A percentile compares a stretch with the other conserved stretches of the same genome.
These are phyloP conservation scores for Coryphaenoides rupestris DNA, from an alignment of 2,113 vertebrate species.

Conservation along the genomic window DNA sequence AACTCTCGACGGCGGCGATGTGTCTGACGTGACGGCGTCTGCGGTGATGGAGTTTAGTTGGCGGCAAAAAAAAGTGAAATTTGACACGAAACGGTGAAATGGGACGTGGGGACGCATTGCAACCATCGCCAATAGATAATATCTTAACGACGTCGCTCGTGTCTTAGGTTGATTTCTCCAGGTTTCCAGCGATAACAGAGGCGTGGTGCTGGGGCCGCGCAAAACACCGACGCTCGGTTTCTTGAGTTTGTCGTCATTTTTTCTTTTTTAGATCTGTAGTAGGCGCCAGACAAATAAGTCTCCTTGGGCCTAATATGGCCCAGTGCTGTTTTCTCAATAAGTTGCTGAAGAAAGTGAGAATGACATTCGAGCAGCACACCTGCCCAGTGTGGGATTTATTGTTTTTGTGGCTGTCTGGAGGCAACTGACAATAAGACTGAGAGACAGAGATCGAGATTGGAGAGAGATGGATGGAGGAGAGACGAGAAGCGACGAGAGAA, in stretches of 20 bases:
- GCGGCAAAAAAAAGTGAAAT: too few relatives aligned
- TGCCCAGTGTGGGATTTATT: constrained; percentile 56
- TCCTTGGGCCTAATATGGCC: constrained; percentile 33
- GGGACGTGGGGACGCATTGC: too few relatives aligned
- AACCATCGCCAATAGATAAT: too few relatives aligned
- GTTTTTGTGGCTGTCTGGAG: constrained; percentile 47
- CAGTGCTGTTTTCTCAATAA: constrained; percentile 44
- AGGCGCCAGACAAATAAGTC: constrained; percentile 45
- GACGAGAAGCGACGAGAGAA: constrained; percentile 36
- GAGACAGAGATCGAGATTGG: constrained; percentile 41
- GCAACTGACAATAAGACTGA: constrained; percentile 21
- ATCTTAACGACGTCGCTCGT: too few relatives aligned
- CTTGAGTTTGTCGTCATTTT: constrained; percentile 19
- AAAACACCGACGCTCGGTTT: constrained; percentile 8
- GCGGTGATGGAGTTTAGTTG: too few relatives aligned
- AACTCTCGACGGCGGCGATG: too few relatives aligned
- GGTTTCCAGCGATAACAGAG: too few relatives aligned
- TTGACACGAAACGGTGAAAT: too few relatives aligned
- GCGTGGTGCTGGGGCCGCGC: not conserved
- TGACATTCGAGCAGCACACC: constrained; percentile 37
- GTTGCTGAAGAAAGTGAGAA: constrained; percentile 40
- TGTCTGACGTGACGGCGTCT: too few relatives aligned
- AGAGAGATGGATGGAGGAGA: constrained; percentile 44
- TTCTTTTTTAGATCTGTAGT: constrained; percentile 41
- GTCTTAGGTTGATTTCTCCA: too few relatives aligned